Conservation (phyloP, 2,113 vertebrate genomes). For the Corapipo altera region DNA sequence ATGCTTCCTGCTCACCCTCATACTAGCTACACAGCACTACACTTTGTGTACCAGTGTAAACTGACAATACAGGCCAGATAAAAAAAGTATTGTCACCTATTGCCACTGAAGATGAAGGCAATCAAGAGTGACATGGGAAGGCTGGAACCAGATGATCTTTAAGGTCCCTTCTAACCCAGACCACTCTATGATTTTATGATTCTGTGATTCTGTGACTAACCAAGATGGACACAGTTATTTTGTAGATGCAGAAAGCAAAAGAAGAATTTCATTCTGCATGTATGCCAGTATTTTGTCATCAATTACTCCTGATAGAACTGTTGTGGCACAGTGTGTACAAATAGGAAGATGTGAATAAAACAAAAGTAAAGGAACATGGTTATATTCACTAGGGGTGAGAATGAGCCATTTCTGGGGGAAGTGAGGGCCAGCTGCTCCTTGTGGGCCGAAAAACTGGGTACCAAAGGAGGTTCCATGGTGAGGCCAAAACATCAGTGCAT, state of each 20-base stretch:
- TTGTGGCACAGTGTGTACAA: background rate
- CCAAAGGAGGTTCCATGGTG: accelerated
- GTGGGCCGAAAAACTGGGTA: background rate
- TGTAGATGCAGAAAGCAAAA: background rate
- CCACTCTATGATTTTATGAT: background rate
- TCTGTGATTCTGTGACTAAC: background rate
- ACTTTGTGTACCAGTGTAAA: background rate
- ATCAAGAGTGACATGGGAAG: background rate
- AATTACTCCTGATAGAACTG: background rate
- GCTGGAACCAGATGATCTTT: background rate
- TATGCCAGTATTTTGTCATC: background rate
- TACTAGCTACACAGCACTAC: background rate
- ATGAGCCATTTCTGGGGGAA: background rate
- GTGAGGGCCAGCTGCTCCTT: background rate
- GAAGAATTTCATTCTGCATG: background rate
- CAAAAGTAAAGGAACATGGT: background rate
- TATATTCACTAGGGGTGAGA: background rate
- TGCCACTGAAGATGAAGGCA: background rate
- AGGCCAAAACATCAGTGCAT: background rate
- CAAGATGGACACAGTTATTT: background rate
- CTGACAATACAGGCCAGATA: background rate
- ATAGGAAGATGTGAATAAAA: background rate
- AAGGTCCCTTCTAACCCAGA: background rate
- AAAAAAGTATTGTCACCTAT: background rate
- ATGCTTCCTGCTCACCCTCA: background rate